Percentiles rank a stretch among this genome's conserved stretches.
Conservation (phyloP, 2,797 vertebrate species). For the Dendrocincla tyrannina region DNA sequence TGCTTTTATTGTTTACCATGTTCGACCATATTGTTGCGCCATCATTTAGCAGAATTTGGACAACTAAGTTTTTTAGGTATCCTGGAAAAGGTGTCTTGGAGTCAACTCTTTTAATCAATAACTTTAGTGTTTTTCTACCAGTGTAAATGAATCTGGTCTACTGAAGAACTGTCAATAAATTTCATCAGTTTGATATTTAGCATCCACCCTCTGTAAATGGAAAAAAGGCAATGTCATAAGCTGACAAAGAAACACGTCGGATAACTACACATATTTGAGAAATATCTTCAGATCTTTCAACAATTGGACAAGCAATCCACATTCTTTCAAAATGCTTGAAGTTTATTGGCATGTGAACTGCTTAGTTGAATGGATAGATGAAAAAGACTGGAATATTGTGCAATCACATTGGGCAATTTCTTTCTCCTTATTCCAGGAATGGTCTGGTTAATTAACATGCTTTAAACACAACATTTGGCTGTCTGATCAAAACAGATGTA, state of each 20-base stretch:
- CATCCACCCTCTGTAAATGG: background rate
- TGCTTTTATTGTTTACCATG: background rate
- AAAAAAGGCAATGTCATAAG: background rate
- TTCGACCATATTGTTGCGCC: background rate
- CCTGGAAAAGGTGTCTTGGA: background rate
- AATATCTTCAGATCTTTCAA: constrained; percentile 35
- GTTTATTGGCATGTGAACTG: constrained; percentile 24
- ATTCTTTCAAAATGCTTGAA: constrained; percentile 31
- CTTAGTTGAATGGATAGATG: background rate
- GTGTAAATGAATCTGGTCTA: background rate
- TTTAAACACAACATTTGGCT: constrained; percentile 45
- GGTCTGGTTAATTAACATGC: constrained; percentile 29
- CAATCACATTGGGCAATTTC: constrained; percentile 13
- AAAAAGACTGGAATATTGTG: constrained; percentile 30
- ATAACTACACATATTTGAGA: background rate
- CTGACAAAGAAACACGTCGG: background rate
- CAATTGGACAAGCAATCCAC: background rate
- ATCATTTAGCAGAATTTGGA: background rate
- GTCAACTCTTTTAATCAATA: background rate
- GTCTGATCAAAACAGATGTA: constrained; percentile 43
- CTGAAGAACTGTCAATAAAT: background rate
- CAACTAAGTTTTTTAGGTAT: background rate
- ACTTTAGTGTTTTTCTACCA: background rate
- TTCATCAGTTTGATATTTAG: background rate
- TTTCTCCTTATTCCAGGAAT: constrained; percentile 38